phyloP scores from a whole-genome alignment of 2,888 invertebrate species.

The Euphydryas editha region DNA sequence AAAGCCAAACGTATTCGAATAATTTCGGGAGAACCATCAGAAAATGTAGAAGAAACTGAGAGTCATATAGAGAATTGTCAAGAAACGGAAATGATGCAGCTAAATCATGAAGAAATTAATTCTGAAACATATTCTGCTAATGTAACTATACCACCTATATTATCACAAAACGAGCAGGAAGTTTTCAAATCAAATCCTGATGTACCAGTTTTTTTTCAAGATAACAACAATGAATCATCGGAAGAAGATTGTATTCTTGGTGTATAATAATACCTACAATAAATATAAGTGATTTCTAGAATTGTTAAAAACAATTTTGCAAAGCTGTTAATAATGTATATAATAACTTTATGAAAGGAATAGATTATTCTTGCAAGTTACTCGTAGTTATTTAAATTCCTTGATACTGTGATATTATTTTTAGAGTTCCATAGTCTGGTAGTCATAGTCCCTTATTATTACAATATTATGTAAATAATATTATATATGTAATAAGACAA shows the following conservation, averaged over 20 bases:
- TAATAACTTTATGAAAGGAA: neutral
- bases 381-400: constrained; percentile 10
- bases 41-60: neutral
- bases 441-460: too few species aligned
- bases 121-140: neutral
- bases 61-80: constrained; percentile 7
- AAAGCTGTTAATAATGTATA: neutral
- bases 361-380: neutral
- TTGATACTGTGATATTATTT: constrained; percentile 24
- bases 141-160: neutral
- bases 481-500: too few species aligned
- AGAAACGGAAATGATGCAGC: neutral
- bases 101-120: neutral
- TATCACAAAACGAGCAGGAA: neutral
- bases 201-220: constrained; percentile 21
- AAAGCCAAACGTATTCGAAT: constrained; percentile 54
- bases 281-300: neutral
- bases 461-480: too few species aligned
- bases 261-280: constrained; percentile 25
- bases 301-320: neutral
- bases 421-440: constrained; percentile 1
- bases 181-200: neutral
- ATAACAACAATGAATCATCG: constrained; percentile 25
- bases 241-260: constrained; percentile 39
- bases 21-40: constrained; percentile 8